Evolutionary conservation across 2,888 invertebrate species (phyloP), one percentile per base, ranked within the genome.

Genomic region (Hypomecis punctinalis): DNA sequence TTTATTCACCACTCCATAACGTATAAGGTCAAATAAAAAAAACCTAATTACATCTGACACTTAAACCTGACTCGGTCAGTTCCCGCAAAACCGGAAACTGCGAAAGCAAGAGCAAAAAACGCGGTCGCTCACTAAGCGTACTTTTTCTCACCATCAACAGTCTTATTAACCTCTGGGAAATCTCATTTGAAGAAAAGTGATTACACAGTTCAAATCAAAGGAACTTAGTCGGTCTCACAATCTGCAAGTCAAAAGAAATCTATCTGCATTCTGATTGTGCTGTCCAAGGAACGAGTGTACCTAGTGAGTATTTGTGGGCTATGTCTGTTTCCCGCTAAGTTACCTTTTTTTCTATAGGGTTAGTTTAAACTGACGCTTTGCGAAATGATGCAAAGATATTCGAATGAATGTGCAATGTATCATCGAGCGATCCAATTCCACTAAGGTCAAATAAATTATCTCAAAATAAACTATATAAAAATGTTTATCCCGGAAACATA

Each of bases 141-240:
- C 40, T 56, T 56, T 40, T 47, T 56, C 39, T 9, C 40, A 10
- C 23, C 47, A 47, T 40, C 56, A 46, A 36, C 45, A 47, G 39
- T 40, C 2, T 33, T 52, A 42, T 8, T 35, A 48, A 35, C 48
- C n/a, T n/a, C n/a, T 10, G n/a, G n/a, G 39, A 39, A 48, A 45
- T 56, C 47, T 47, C 33, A n/a, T 40, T 48, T 47, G n/a, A 47
- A 40, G 23, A 42, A n/a, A 42, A 40, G 33, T 40, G 52, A 40
- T 40, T 23, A 40, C 40, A 7, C 5, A 7, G 51, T 39, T 1
- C 5, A 8, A 37, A 37, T 49, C 11, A 49, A 49, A 8, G 7
- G 7, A 37, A 1, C 23, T 2, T n/a, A 49, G 6, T 37, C 11
- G n/a, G n/a, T 49, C 37, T 36, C 11, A 6, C 40, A 8, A 42